Evolutionary conservation across 2,797 vertebrate species (phyloP), one percentile per base, ranked within the genome.

Genomic region (Acanthopagrus latus): DNA sequence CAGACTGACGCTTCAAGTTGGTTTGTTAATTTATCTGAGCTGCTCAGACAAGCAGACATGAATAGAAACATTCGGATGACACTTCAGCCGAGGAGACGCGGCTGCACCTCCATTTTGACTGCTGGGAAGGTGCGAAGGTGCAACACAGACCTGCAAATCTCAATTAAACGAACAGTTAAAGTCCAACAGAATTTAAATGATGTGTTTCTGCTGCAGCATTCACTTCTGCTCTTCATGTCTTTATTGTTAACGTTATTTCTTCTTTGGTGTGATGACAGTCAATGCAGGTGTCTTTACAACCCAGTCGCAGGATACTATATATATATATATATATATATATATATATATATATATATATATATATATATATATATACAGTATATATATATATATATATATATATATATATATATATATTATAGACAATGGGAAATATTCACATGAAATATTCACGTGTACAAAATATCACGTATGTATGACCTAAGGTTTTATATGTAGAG

Each of bases 11-110:
- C 78, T 74, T 84, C 33, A 75, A 85, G 86, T 90, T 57, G 84
- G 70, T 88, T 88, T 85, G 85, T 84, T 92, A 87, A 93, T 93
- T 91, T 86, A 88, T 89, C 87, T 85, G 78, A 75, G 89, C 79
- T 78, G 62, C 82, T 88, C 77, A 86, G 86, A 90, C 84, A 86
- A 67, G 76, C 2, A 80, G 81, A 82, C 81, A 79, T 71, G 81
- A 69, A 81, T 50, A 76, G 81, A 90, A 85, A 83, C 70, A 64
- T 76, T 81, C 72, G 17, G 9, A 54, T 57, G 83, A 73, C 56
- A 71, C 65, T 12, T 21, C 63, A 75, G 71, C 56, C 11, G 1
- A 14, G 48, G 72, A 73, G 47, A 72, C 71, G 60, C 59, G 70
- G 71, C 59, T 41, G 6, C 72, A 76, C 54, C 68, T 75, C 71